Evolutionary conservation across 2,888 invertebrate genomes (phyloP).

Genomic region (Leucophora obtusa): DNA sequence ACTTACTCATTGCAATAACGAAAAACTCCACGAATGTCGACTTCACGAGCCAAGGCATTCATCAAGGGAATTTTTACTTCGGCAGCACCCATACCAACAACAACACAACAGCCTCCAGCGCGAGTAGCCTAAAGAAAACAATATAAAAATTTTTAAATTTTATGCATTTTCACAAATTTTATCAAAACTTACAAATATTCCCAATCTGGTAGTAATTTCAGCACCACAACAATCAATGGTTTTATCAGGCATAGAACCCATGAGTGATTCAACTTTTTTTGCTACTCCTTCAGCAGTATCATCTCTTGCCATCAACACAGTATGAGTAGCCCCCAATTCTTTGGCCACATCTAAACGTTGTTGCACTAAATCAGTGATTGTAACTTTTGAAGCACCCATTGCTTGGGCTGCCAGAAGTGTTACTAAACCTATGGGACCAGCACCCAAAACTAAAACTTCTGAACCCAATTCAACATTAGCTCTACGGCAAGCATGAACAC

Average conservation of each 20-base stretch:
- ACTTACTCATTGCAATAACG: constrained; percentile 90
- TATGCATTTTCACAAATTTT: not conserved
- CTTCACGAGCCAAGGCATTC: constrained; percentile 89
- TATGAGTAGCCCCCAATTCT: constrained; percentile 87
- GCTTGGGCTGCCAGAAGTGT: constrained; percentile 89
- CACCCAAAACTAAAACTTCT: constrained; percentile 87
- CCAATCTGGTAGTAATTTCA: constrained; percentile 86
- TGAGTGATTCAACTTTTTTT: constrained; percentile 80
- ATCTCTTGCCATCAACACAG: constrained; percentile 81
- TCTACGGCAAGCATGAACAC: constrained; percentile 94
- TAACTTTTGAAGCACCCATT: constrained; percentile 89
- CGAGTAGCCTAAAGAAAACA: constrained; percentile 86
- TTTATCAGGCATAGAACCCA: constrained; percentile 85
- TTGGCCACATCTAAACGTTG: constrained; percentile 87
- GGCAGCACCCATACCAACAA: constrained; percentile 92
- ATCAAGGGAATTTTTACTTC: constrained; percentile 90
- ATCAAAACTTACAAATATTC: constrained; percentile 83
- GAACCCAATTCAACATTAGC: constrained; percentile 87
- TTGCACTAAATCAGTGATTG: constrained; percentile 83
- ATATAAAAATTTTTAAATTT: not conserved
- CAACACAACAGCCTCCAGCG: constrained; percentile 90
- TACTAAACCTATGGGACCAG: constrained; percentile 94
- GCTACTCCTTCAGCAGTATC: constrained; percentile 82
- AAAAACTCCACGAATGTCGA: constrained; percentile 95
- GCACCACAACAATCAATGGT: constrained; percentile 94